A percentile compares a stretch with the other conserved stretches of the same genome.
These are phyloP conservation scores for Stenodema calcarata DNA, from an alignment of 2,888 invertebrate genomes.

Conservation along the genomic window DNA sequence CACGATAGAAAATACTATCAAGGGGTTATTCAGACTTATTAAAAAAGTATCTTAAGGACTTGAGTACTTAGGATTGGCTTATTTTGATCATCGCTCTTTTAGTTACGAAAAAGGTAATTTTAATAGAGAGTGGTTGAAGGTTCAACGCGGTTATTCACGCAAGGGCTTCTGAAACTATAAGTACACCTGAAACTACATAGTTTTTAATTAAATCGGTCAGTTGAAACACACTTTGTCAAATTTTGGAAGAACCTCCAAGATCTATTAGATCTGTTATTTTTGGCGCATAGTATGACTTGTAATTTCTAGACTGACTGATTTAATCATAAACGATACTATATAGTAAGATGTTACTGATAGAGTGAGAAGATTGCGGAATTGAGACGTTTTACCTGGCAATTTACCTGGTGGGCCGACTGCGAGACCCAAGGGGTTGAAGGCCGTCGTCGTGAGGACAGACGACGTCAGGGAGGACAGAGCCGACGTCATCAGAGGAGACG, in stretches of 20 bases:
- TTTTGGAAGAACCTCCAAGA: neutral
- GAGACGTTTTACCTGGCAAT: conserved; percentile 60
- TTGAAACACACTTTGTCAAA: neutral
- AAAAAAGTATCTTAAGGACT: no score
- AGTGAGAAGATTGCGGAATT: conserved; percentile 32
- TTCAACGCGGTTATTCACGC: conserved; percentile 25
- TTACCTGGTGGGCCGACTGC: conserved; percentile 83
- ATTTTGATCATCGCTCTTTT: no score
- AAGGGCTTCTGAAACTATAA: conserved; percentile 30
- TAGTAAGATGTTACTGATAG: conserved; percentile 3
- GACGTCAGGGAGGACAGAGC: conserved; percentile 84
- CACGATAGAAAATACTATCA: no score
- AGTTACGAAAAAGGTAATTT: neutral
- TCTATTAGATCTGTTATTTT: neutral
- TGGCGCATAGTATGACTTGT: neutral
- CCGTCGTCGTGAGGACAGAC: conserved; percentile 80
- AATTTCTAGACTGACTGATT: neutral
- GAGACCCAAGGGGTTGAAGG: conserved; percentile 87
- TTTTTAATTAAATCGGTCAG: neutral
- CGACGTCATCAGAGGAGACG: conserved; percentile 63
- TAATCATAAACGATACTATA: neutral
- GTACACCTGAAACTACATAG: conserved; percentile 7
- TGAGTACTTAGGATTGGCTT: no score
- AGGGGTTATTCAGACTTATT: no score
- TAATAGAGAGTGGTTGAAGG: no score